phyloP scores from a whole-genome alignment of 2,888 invertebrate species.

The Nematopogon swammerdamellus region DNA sequence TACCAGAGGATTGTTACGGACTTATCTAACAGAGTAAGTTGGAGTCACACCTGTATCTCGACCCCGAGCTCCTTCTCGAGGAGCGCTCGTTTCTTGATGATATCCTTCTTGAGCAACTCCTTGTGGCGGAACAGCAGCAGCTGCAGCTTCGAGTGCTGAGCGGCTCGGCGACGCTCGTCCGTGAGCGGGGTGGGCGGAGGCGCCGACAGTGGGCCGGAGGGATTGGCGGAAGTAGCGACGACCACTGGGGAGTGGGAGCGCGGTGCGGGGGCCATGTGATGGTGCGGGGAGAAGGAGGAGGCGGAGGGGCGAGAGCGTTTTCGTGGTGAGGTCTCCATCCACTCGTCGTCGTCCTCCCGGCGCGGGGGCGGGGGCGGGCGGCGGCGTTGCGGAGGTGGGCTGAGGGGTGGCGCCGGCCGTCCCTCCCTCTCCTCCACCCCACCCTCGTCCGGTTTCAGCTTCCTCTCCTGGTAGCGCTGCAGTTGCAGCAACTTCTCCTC shows the following conservation, averaged over 20 bases:
- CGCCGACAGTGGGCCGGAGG: slow-evolving; percentile 11
- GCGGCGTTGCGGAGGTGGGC: slow-evolving; percentile 25
- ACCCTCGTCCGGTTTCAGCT: slow-evolving; percentile 62
- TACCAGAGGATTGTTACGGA: too few species aligned
- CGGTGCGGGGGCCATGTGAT: slow-evolving; percentile 4
- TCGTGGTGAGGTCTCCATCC: slow-evolving; percentile 36
- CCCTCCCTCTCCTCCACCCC: slow-evolving; percentile 31
- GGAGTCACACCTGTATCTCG: slow-evolving; percentile 74
- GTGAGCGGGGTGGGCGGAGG: slow-evolving; percentile 22
- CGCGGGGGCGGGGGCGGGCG: slow-evolving; percentile 20
- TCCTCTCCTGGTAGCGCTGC: slow-evolving; percentile 80
- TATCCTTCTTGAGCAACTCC: slow-evolving; percentile 89
- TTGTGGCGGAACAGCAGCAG: slow-evolving; percentile 83
- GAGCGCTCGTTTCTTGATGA: slow-evolving; percentile 83
- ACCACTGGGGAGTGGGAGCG: slow-evolving; percentile 8
- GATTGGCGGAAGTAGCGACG: too few species aligned
- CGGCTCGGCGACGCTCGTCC: slow-evolving; percentile 53
- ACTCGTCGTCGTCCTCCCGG: slow-evolving; percentile 42
- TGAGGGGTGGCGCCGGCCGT: slow-evolving; percentile 15
- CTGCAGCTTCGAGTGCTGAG: slow-evolving; percentile 61
- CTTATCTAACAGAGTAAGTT: too few species aligned
- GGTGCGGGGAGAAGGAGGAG: slow-evolving; percentile 6
- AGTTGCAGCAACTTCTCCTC: slow-evolving; percentile 87
- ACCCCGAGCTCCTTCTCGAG: slow-evolving; percentile 87
- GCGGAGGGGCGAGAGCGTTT: slow-evolving; percentile 20